Evolutionary conservation across 2,888 invertebrate genomes (phyloP), one percentile per base, ranked within the genome.

Genomic region (Pharmacophagus antenor): DNA sequence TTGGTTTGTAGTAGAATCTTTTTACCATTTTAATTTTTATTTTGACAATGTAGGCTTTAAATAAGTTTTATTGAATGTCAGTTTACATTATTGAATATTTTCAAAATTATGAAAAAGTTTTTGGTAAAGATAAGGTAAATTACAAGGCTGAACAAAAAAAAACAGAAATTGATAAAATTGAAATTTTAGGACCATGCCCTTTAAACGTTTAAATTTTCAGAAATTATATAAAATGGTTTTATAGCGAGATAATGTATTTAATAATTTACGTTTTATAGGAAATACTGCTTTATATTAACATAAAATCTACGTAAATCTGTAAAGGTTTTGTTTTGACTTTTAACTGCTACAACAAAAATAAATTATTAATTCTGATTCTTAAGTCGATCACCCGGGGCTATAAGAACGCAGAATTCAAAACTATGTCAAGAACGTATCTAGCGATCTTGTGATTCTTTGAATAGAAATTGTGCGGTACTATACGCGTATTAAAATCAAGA

Each of bases 341-440:
- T 1, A 37, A 31, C 41, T 52, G 31, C 51, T 51, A 57, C 44
- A 51, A 56, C 44, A 57, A 1, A 27, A 21, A 23, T n/a, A 10
- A 50, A 57, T 23, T 42, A 57, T 44, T 41, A 18, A 41, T 25
- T n/a, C 23, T 31, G 20, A 49, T 49, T 51, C 25, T 21, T 52
- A 31, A 58, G 37, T 10, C 2, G 31, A 31, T 47, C 52, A 23
- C 52, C 52, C 52, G 37, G 20, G 47, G 52, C 37, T 31, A 47
- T 18, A 37, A 53, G 47, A 47, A n/a, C 46, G 47, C 47, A 52
- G 47, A 58, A 58, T 52, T 37, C 22, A 47, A 58, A 58, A 52
- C 58, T 47, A 37, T 58, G 58, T 53, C 58, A 58, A 58, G 58
- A 58, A 25, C 58, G 41, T 53, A 23, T 25, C 37, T 37, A 58